These are phyloP conservation scores for Pandemis corylana DNA, from an alignment of 2,888 invertebrate species.

Conservation along the genomic window DNA sequence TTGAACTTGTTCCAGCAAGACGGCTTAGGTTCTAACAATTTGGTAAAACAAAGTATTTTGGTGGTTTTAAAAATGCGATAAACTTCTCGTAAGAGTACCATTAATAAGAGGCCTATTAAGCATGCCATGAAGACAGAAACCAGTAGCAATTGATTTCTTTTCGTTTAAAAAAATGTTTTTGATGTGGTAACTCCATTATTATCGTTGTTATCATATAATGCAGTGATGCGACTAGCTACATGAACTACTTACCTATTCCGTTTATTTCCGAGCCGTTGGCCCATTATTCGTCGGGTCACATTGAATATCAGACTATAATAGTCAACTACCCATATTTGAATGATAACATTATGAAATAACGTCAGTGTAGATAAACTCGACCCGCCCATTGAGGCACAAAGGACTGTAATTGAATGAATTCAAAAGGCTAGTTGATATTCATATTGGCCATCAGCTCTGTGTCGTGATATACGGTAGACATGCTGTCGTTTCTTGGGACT, in stretches of 20 bases:
- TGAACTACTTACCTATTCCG: neutral
- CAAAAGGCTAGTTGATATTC: constrained; percentile 35
- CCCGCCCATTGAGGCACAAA: constrained; percentile 17
- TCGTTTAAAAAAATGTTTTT: neutral
- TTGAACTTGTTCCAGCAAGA: too few species aligned
- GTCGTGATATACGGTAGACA: constrained; percentile 4
- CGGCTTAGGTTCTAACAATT: too few species aligned
- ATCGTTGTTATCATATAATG: neutral
- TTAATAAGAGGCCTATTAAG: too few species aligned
- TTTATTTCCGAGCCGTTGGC: neutral
- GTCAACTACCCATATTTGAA: constrained; percentile 15
- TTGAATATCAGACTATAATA: constrained; percentile 10
- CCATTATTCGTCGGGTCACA: neutral
- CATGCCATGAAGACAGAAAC: too few species aligned
- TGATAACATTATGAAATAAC: constrained; percentile 21
- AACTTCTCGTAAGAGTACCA: too few species aligned
- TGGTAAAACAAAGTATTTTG: too few species aligned
- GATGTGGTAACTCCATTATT: too few species aligned
- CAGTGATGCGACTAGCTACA: neutral
- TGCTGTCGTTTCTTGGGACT: neutral
- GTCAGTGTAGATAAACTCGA: constrained; percentile 6
- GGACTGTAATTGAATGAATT: constrained; percentile 17
- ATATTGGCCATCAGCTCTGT: neutral
- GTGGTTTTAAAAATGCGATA: too few species aligned
- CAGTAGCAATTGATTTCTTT: too few species aligned